phyloP scores from a whole-genome alignment of 2,113 vertebrate genomes.

The Taxidea taxus region DNA sequence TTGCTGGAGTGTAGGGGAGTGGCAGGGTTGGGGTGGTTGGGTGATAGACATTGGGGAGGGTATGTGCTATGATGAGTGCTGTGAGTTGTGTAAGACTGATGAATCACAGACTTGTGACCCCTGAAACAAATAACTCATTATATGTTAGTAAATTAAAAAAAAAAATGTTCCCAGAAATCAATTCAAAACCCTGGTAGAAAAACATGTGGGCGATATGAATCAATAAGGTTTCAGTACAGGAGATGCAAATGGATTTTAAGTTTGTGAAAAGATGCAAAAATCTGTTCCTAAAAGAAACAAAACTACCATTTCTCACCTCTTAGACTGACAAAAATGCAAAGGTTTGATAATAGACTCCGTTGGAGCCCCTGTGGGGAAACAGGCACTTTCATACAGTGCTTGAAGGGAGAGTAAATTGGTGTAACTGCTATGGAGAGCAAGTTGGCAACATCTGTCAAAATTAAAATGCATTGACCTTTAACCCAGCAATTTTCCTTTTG shows the following conservation, averaged over 20 bases:
- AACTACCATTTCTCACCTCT: not conserved
- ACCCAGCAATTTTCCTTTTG: not conserved
- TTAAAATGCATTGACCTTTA: not conserved
- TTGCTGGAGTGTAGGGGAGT: too few species aligned
- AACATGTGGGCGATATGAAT: not conserved
- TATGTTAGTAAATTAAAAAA: too few species aligned
- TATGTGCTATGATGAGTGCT: too few species aligned
- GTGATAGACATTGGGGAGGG: too few species aligned
- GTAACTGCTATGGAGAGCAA: not conserved
- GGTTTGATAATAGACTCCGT: not conserved
- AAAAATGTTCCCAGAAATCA: conserved; percentile 30
- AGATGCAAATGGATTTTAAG: not conserved
- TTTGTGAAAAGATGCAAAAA: not conserved
- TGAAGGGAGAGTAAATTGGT: not conserved
- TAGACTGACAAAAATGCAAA: not conserved
- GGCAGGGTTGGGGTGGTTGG: too few species aligned
- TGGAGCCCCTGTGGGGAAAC: not conserved
- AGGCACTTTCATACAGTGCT: not conserved
- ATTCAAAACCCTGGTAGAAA: not conserved
- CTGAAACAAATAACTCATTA: too few species aligned
- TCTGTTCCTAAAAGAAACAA: not conserved
- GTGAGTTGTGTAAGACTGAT: too few species aligned
- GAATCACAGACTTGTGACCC: too few species aligned
- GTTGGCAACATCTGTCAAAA: not conserved
- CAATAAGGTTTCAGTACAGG: not conserved